Conservation (phyloP, 1,140 invertebrate species). For the Laupala kohalensis region DNA sequence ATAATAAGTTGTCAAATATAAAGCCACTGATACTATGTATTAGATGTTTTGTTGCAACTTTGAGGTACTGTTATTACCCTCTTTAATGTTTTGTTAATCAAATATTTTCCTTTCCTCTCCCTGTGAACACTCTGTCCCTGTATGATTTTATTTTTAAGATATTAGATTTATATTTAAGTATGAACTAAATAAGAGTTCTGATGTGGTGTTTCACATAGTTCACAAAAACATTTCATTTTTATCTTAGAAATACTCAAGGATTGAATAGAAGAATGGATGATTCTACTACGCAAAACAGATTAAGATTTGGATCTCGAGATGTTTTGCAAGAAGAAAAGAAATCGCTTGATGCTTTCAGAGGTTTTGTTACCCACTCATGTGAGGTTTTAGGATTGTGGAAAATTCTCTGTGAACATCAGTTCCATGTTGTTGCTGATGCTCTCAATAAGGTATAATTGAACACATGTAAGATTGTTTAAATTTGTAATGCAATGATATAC, state of each 20-base stretch:
- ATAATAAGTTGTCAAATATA: too few species aligned
- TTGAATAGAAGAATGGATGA: background rate
- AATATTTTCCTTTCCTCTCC: too few species aligned
- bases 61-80: too few species aligned
- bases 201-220: constrained; percentile 25
- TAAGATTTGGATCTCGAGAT: constrained; percentile 20
- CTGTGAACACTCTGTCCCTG: too few species aligned
- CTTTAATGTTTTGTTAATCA: too few species aligned
- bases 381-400: constrained; percentile 92
- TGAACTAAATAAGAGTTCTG: too few species aligned
- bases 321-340: constrained; percentile 34
- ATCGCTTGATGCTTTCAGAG: constrained; percentile 62
- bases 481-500: background rate
- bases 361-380: constrained; percentile 63
- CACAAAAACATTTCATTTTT: too few species aligned
- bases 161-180: too few species aligned
- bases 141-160: too few species aligned
- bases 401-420: constrained; percentile 83
- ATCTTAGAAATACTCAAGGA: background rate
- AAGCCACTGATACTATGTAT: too few species aligned
- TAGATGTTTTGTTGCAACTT: too few species aligned
- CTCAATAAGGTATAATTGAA: constrained; percentile 45
- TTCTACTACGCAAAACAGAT: background rate
- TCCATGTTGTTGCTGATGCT: constrained; percentile 56
- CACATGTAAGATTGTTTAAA: background rate